phyloP scores from a whole-genome alignment of 2,113 vertebrate species.

The Salvator merianae region DNA sequence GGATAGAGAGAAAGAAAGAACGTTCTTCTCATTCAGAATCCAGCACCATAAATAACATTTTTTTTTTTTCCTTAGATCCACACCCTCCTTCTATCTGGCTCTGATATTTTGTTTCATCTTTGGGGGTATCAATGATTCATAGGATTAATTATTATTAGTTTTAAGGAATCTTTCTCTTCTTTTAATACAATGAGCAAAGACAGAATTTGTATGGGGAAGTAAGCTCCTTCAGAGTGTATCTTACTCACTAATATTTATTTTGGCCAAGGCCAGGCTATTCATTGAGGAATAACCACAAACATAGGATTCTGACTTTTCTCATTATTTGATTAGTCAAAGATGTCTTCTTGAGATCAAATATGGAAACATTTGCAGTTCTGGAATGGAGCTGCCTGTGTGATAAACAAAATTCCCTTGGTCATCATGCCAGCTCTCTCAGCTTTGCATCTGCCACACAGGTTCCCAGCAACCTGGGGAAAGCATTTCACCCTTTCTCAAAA shows the following conservation, averaged over 20 bases:
- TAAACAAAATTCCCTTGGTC: background rate
- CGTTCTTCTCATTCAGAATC: conserved; percentile 43
- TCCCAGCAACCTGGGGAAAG: background rate
- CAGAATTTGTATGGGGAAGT: conserved; percentile 56
- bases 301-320: conserved; percentile 62
- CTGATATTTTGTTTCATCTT: conserved; percentile 62
- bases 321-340: conserved; percentile 63
- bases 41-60: conserved; percentile 53
- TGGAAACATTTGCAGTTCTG: conserved; percentile 43
- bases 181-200: conserved; percentile 62
- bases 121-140: conserved; percentile 74
- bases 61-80: background rate
- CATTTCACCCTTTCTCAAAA: background rate
- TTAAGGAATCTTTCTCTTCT: conserved; percentile 53
- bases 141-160: conserved; percentile 11
- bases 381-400: conserved; percentile 20
- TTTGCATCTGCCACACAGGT: background rate
- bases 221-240: conserved; percentile 34
- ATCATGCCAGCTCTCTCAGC: background rate
- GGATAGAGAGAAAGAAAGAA: background rate
- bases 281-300: conserved; percentile 45
- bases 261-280: conserved; percentile 33
- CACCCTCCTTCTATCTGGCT: conserved; percentile 42
- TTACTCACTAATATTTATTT: conserved; percentile 32
- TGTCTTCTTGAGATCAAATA: conserved; percentile 57